phyloP scores from a whole-genome alignment of 2,888 invertebrate genomes.

The Allolobophora icterica region DNA sequence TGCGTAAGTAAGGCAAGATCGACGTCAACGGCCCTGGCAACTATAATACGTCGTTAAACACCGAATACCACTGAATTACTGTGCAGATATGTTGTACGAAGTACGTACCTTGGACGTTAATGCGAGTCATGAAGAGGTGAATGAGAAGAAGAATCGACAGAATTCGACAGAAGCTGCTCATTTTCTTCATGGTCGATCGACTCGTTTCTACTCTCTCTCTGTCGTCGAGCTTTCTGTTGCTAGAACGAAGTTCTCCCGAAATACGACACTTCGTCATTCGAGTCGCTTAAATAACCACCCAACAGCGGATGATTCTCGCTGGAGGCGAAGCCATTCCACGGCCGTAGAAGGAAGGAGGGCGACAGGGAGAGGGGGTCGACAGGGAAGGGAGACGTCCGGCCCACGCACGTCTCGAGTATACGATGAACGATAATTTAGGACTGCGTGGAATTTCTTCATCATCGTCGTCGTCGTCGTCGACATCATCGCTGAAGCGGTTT shows the following conservation, averaged over 20 bases:
- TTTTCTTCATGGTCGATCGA: not conserved
- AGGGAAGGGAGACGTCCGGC: not conserved
- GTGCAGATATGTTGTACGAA: not conserved
- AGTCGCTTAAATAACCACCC: not conserved
- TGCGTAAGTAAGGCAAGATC: too few relatives aligned
- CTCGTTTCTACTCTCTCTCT: not conserved
- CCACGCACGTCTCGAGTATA: not conserved
- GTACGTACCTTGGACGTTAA: not conserved
- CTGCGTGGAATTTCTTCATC: conserved; percentile 11
- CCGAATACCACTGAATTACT: too few relatives aligned
- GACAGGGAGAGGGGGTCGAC: not conserved
- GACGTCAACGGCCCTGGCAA: too few relatives aligned
- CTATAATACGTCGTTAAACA: not conserved
- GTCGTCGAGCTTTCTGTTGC: not conserved
- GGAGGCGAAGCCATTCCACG: not conserved
- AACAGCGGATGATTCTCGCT: not conserved
- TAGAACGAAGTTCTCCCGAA: not conserved
- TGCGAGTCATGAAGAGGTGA: not conserved
- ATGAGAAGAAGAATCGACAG: not conserved
- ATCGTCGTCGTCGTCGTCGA: not conserved
- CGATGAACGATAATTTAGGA: not conserved
- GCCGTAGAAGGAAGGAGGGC: not conserved
- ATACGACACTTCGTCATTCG: not conserved
- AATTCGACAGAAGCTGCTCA: not conserved
- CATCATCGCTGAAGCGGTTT: not conserved